These are phyloP conservation scores for Andrena fulva DNA, from an alignment of 2,888 invertebrate species.

Conservation along the genomic window DNA sequence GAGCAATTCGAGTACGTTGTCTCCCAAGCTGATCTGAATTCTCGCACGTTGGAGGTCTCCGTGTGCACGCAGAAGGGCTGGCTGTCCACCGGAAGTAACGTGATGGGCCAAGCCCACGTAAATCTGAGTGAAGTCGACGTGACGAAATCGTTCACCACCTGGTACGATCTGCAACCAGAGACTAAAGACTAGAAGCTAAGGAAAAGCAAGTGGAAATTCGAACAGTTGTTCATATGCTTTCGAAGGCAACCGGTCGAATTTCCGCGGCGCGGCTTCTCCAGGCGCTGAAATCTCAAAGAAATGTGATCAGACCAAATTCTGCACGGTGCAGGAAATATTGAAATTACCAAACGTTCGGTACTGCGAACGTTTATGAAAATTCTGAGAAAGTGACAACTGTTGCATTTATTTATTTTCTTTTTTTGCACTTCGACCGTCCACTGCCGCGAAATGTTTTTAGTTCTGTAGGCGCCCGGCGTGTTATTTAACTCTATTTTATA, in stretches of 20 bases:
- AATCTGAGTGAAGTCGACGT: conserved; percentile 89
- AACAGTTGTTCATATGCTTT: conserved; percentile 62
- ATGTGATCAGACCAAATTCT: conserved; percentile 23
- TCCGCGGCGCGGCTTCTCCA: conserved; percentile 39
- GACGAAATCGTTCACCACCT: conserved; percentile 89
- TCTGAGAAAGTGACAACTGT: conserved; percentile 35
- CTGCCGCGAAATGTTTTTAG: conserved; percentile 35
- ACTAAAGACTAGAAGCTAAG: conserved; percentile 78
- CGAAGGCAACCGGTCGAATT: conserved; percentile 44
- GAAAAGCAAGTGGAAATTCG: conserved; percentile 68
- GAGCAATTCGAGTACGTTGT: conserved; percentile 96
- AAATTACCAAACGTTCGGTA: conserved; percentile 8
- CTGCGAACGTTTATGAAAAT: conserved; percentile 22
- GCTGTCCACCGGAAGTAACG: conserved; percentile 91
- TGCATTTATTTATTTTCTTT: conserved; percentile 40
- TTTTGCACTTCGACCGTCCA: conserved; percentile 67
- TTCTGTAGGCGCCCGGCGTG: background rate
- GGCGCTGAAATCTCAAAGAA: conserved; percentile 36
- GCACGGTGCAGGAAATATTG: background rate
- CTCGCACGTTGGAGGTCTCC: conserved; percentile 92
- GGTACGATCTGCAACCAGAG: conserved; percentile 90
- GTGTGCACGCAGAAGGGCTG: conserved; percentile 95
- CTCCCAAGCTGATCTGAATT: conserved; percentile 92
- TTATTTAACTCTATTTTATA: background rate
- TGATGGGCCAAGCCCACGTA: conserved; percentile 92